Conservation (phyloP, 1,140 invertebrate species). For the Frieseomelitta varia region DNA sequence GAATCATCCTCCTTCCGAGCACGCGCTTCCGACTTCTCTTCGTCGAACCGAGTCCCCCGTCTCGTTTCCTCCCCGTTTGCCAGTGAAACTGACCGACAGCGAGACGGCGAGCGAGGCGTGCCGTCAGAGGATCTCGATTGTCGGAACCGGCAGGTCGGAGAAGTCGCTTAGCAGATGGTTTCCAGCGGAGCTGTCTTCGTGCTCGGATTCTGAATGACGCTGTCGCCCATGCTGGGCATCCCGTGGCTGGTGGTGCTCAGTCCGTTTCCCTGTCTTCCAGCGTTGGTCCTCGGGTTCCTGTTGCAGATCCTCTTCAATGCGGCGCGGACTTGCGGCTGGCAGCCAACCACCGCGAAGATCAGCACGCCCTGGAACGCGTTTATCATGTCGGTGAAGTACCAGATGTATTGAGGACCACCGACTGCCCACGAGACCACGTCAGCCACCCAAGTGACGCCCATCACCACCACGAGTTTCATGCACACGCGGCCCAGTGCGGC, state of each 20-base stretch:
- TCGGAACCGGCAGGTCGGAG: not conserved
- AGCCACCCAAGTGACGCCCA: constrained; percentile 93
- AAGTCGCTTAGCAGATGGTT: constrained; percentile 81
- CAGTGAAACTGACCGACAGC: not conserved
- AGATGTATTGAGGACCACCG: constrained; percentile 89
- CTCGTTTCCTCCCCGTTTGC: not conserved
- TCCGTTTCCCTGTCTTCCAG: constrained; percentile 81
- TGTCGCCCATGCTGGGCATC: constrained; percentile 89
- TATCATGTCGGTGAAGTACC: constrained; percentile 91
- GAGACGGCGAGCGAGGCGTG: not conserved
- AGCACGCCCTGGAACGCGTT: constrained; percentile 94
- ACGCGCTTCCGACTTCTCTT: not conserved
- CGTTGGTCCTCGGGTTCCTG: constrained; percentile 82
- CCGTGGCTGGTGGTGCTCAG: constrained; percentile 87
- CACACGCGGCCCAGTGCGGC: constrained; percentile 90
- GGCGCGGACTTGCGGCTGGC: constrained; percentile 91
- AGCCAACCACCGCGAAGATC: constrained; percentile 94
- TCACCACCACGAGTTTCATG: constrained; percentile 92
- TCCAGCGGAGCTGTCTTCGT: constrained; percentile 84
- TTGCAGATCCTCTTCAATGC: constrained; percentile 86
- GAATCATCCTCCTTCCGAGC: not conserved
- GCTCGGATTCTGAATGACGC: constrained; percentile 87
- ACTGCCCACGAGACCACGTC: constrained; percentile 89
- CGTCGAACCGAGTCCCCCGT: not conserved
- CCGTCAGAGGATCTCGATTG: constrained; percentile 14